Base-by-base conservation (phyloP, 1,140 invertebrate genomes). In the Anthonomus grandis region DNA sequence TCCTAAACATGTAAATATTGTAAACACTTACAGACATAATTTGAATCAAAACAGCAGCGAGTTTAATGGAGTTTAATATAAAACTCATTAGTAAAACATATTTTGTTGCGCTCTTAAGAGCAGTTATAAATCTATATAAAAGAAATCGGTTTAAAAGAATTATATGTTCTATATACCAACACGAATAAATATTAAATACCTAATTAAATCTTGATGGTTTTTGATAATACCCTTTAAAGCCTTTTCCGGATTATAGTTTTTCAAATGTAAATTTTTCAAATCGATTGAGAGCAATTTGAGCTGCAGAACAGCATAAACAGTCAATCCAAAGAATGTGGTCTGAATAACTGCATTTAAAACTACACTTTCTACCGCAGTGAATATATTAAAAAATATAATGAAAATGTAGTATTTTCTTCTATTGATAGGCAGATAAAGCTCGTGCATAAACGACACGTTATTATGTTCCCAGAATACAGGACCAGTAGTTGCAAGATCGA, bases 381-480 rank as follows among this genome's bases (percentile, higher is more conserved):
- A 36, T 21, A 50, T 38, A 17, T 50, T 50, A 9, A n/a, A 18
- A n/a, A 38, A n/a, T 21, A 50, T 50, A 37, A 50, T 22, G 18
- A 17, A 36, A 2, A 5, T 3, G 18, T 13, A 23, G n/a, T 22
- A 22, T 10, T 50, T 38, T 13, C 18, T 8, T 17, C n/a, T 50
- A n/a, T 50, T 21, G 17, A 50, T 22, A 12, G 47, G 47, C n/a
- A 50, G 15, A 37, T 50, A 50, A 5, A 50, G 9, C 21, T 50
- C 47, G 18, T 37, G 34, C 47, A 50, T 50, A 50, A 50, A 50
- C 3, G 47, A 22, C 3, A 38, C 47, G 22, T 48, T 48, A 19
- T 50, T 36, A 10, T n/a, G 23, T n/a, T 50, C 21, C 47, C 47
- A 50, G 23, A 21, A 50, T 21, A 19, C 34, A 4, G 47, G 34